Evolutionary conservation across 2,113 vertebrate genomes (phyloP), one percentile per base, ranked within the genome.

Genomic region (Zeus faber): DNA sequence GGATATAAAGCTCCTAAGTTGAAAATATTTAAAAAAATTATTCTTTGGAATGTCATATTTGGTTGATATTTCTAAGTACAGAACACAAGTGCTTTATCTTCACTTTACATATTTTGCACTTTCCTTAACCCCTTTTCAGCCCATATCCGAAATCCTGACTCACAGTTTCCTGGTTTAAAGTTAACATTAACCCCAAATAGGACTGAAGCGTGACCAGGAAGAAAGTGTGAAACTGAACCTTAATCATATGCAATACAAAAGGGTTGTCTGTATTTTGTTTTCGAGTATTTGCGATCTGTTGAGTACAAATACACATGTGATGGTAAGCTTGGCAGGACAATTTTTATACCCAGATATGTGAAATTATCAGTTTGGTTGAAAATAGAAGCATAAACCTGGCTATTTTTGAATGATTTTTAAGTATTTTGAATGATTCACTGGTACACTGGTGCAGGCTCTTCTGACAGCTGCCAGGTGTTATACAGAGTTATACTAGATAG

Each of bases 181-280:
- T 17, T 43, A 43, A 41, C 39, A n/a, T 41, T 41, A 41, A 8
- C 22, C 44, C 14, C 14, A 41, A 3, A 46, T 46, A 46, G 20
- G 40, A 46, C 44, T 46, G 44, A 10, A 14, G 21, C 5, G 13
- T 24, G 44, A 21, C 21, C 43, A 45, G 18, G 14, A 46, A 23
- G 14, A 41, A n/a, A n/a, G n/a, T n/a, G n/a, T n/a, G n/a, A n/a
- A n/a, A n/a, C n/a, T 29, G 26, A 29, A 5, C 8, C 4, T 29
- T 29, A 29, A 29, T 29, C 26, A 29, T 29, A 29, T 29, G 4
- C n/a, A 40, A 40, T 40, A 40, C 37, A 5, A 40, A n/a, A 40
- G 37, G 37, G 37, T 40, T 40, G 37, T 40, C n/a, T 40, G 37
- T 40, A 40, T 40, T 40, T 40, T 40, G 4, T 40, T 16, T n/a